phyloP scores from a whole-genome alignment of 2,797 vertebrate species.

The Macroramphosus scolopax region DNA sequence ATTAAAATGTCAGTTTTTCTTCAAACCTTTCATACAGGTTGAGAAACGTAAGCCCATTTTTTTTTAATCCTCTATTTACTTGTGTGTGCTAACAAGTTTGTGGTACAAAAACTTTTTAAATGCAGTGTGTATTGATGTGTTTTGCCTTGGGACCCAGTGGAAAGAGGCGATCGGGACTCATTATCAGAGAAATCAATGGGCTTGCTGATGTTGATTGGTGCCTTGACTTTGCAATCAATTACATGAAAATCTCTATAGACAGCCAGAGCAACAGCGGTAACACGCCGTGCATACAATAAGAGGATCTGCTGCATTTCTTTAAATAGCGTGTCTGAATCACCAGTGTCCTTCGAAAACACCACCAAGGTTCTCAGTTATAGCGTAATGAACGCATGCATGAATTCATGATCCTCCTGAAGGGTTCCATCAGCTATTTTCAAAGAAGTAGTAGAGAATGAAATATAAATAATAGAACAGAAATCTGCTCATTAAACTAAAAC shows the following conservation, averaged over 20 bases:
- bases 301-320: too few species aligned
- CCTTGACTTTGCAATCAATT: slow-evolving; percentile 58
- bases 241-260: slow-evolving; percentile 41
- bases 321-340: too few species aligned
- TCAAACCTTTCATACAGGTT: too few species aligned
- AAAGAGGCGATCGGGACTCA: slow-evolving; percentile 52
- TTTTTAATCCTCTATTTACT: too few species aligned
- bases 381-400: too few species aligned
- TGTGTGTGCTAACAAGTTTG: slow-evolving; percentile 14
- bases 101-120: slow-evolving; percentile 40
- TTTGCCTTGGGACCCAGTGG: slow-evolving; percentile 31
- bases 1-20: too few species aligned
- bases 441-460: neutral
- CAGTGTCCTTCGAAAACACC: too few species aligned
- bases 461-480: neutral
- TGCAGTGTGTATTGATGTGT: slow-evolving; percentile 45
- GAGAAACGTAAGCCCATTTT: too few species aligned
- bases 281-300: slow-evolving; percentile 24
- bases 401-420: too few species aligned
- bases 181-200: slow-evolving; percentile 61
- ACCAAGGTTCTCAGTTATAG: too few species aligned
- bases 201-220: slow-evolving; percentile 52
- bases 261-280: slow-evolving; percentile 26
- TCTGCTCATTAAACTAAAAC: neutral
- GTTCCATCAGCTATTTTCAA: too few species aligned